These are phyloP conservation scores for Naja naja DNA, from an alignment of 2,113 vertebrate genomes.

Conservation along the genomic window DNA sequence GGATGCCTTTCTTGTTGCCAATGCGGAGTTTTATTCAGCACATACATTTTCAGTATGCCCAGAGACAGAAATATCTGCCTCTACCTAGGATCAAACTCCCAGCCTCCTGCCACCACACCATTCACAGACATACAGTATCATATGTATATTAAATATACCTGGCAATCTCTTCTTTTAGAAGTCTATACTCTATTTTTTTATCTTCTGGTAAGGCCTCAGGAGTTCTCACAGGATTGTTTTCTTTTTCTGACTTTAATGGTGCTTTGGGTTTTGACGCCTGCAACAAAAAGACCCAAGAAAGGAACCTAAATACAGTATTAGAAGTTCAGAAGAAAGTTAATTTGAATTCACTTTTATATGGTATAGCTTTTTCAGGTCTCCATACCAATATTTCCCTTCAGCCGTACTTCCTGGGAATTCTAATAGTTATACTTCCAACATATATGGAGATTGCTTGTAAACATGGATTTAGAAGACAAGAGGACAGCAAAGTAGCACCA, in stretches of 20 bases:
- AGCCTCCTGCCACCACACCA: too few relatives aligned
- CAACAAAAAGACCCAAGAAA: constrained; percentile 16
- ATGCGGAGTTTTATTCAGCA: too few relatives aligned
- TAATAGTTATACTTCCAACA: neutral
- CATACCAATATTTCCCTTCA: neutral
- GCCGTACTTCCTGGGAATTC: neutral
- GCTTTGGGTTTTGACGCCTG: constrained; percentile 92
- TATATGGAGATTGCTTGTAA: neutral
- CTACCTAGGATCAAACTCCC: too few relatives aligned
- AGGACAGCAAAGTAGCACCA: neutral
- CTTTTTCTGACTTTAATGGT: constrained; percentile 86
- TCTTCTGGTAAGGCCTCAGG: constrained; percentile 84
- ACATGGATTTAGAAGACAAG: neutral
- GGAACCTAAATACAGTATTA: constrained; percentile 4
- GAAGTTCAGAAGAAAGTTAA: neutral
- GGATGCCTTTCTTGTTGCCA: too few relatives aligned
- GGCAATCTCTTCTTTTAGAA: constrained; percentile 86
- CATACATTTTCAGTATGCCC: too few relatives aligned
- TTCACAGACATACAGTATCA: neutral
- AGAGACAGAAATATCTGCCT: too few relatives aligned
- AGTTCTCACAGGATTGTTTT: constrained; percentile 90
- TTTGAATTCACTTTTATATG: neutral
- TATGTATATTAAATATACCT: constrained; percentile 69
- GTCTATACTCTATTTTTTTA: constrained; percentile 85
- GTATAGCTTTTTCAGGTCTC: neutral